Evolutionary conservation across 2,113 vertebrate species (phyloP), one percentile per base, ranked within the genome.

Genomic region (Chlamydotis undulata): DNA sequence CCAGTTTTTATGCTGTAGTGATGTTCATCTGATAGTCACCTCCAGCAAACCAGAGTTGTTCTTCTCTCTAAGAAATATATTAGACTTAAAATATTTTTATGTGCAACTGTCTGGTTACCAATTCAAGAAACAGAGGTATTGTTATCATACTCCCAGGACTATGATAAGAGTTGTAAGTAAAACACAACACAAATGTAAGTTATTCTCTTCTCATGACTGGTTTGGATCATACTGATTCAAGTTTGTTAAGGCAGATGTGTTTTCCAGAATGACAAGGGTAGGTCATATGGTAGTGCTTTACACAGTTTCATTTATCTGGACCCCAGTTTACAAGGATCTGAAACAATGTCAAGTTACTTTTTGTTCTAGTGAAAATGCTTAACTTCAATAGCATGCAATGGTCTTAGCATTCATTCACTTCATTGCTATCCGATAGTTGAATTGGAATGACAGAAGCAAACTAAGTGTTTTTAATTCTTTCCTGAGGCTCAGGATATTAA

Each of bases 401-500:
- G 29, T 78, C 65, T 55, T 61, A 47, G 41, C 19, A 23, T 89
- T 81, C n/a, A 29, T 81, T 78, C 23, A 10, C 49, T 41, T 87
- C 17, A 2, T 14, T 93, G 57, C 41, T 67, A 37, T 45, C 64
- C 37, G 33, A 23, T 47, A 39, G 63, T 39, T 47, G 39, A 78
- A 90, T 52, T 28, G 11, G 60, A 93, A 79, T 56, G 76, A 69
- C 61, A 96, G 68, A 95, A 94, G 76, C 8, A 52, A 91, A 50
- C 87, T 33, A 82, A 87, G 52, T 92, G 83, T 33, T 87, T 87
- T 93, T 89, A 87, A 91, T 90, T 82, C 61, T 95, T 88, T 93
- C 71, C 71, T 55, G 29, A 31, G 47, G 23, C 31, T 86, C 55
- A 80, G 59, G 33, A 77, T 93, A 47, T 88, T 83, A 50, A 86